Conservation (phyloP, 2,888 invertebrate genomes). For the Platycnemis pennipes region DNA sequence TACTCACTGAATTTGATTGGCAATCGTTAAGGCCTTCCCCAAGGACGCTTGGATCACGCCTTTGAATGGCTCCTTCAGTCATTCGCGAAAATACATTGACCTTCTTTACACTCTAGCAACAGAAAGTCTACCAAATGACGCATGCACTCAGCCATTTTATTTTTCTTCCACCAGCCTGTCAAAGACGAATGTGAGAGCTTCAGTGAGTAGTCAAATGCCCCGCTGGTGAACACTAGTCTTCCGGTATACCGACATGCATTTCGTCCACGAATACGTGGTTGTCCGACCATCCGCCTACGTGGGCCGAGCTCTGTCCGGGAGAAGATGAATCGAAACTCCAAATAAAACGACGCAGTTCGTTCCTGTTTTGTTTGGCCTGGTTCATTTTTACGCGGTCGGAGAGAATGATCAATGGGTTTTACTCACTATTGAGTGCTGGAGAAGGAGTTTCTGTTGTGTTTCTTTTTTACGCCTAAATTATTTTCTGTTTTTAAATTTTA, state of each 20-base stretch:
- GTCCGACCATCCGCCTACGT: neutral
- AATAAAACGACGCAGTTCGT: neutral
- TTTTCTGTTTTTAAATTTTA: neutral
- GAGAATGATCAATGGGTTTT: neutral
- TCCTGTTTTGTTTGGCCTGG: slow-evolving; percentile 32
- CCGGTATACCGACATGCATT: neutral
- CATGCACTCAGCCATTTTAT: neutral
- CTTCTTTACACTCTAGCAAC: neutral
- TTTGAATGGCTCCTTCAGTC: neutral
- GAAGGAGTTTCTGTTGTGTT: neutral
- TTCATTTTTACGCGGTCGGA: neutral
- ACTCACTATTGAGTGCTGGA: neutral
- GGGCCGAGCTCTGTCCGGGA: neutral
- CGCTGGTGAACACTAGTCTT: neutral
- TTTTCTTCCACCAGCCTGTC: neutral
- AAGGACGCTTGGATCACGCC: neutral
- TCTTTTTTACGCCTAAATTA: neutral
- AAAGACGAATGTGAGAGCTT: neutral
- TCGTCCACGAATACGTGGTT: neutral
- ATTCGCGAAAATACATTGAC: neutral
- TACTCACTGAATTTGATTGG: neutral
- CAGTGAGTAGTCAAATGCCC: neutral
- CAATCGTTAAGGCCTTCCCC: neutral
- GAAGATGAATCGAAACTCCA: slow-evolving; percentile 27
- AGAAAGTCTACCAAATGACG: neutral